phyloP scores from a whole-genome alignment of 2,113 vertebrate genomes.

The Cyprinodon tularosa region DNA sequence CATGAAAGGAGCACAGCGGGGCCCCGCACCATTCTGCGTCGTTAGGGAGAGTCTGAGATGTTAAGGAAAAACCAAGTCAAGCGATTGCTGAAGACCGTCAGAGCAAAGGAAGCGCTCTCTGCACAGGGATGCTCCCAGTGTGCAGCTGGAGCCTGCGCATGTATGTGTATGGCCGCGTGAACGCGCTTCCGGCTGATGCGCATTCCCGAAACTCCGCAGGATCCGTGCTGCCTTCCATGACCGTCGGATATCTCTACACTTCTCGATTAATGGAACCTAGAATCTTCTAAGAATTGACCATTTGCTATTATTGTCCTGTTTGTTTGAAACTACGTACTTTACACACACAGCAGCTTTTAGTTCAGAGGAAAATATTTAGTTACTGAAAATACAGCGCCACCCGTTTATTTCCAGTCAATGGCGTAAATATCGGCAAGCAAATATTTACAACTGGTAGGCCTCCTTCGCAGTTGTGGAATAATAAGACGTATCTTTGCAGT shows the following conservation, averaged over 20 bases:
- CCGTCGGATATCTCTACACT: conserved; percentile 6
- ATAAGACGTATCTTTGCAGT: no score
- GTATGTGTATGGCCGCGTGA: conserved; percentile 45
- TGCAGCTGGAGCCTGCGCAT: conserved; percentile 28
- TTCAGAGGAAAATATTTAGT: background rate
- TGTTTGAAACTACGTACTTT: background rate
- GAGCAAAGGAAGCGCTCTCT: conserved; percentile 38
- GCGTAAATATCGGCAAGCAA: no score
- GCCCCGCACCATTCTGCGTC: conserved; percentile 56
- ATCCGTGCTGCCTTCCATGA: conserved; percentile 60
- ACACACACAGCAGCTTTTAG: background rate
- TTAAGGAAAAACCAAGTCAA: background rate
- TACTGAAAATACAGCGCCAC: background rate
- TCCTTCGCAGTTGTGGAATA: no score
- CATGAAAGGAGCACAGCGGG: conserved; percentile 39
- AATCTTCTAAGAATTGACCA: no score
- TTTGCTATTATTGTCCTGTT: background rate
- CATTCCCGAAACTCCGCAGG: conserved; percentile 75
- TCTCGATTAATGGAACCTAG: background rate
- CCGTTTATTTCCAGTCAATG: no score
- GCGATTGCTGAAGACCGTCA: conserved; percentile 24
- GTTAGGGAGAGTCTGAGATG: conserved; percentile 14
- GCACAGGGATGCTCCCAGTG: conserved; percentile 56
- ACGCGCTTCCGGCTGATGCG: conserved; percentile 70
- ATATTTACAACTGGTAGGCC: no score